Evolutionary conservation across 2,113 vertebrate genomes (phyloP).

Genomic region (Nanger granti): DNA sequence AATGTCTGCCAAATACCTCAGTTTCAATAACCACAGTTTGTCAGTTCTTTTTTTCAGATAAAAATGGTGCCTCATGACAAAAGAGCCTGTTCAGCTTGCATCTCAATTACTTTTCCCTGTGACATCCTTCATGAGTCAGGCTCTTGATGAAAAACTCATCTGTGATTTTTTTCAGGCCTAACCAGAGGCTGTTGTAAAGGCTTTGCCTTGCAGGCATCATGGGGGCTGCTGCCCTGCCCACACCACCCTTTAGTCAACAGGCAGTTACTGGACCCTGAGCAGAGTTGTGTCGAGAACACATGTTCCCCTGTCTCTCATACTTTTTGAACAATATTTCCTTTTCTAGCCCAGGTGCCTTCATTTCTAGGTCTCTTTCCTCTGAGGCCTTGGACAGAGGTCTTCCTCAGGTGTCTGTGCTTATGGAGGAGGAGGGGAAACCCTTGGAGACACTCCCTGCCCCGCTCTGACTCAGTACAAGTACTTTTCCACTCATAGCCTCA

Average conservation of each 20-base stretch:
- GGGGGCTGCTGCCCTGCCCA: neutral
- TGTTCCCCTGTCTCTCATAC: neutral
- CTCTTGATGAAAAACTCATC: neutral
- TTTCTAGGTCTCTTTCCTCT: neutral
- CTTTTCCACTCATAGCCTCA: neutral
- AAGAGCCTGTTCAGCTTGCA: neutral
- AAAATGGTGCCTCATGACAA: neutral
- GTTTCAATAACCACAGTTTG: neutral
- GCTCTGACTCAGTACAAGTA: neutral
- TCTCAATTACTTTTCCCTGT: neutral
- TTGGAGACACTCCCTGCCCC: accelerated
- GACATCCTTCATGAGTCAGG: neutral
- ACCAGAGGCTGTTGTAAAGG: neutral
- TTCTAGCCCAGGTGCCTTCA: neutral
- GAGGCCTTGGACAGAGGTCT: neutral
- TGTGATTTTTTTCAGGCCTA: neutral
- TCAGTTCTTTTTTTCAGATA: neutral
- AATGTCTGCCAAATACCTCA: neutral
- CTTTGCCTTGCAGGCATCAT: neutral
- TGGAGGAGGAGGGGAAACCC: too few species aligned
- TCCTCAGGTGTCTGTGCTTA: neutral
- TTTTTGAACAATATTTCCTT: neutral
- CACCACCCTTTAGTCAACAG: accelerated
- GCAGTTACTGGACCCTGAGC: neutral
- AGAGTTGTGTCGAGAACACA: neutral